Percentiles rank a stretch among this genome's conserved stretches.
Evolutionary conservation across 2,797 vertebrate species (phyloP).

Genomic region (Ceyx erithaca): DNA sequence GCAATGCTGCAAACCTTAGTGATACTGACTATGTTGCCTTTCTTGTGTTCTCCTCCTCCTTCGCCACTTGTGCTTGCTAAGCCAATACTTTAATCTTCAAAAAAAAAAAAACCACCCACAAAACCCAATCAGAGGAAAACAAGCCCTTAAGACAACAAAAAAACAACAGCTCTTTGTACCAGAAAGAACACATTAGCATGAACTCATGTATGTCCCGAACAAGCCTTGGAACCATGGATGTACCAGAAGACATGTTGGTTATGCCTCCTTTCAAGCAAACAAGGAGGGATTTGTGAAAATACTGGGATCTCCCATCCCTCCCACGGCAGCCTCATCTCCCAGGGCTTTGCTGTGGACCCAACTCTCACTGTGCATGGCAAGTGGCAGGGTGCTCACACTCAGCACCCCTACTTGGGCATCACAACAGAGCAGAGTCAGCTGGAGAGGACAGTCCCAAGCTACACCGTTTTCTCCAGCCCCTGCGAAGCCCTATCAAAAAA

Average conservation of each 20-base stretch:
- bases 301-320: fast-evolving
- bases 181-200: not conserved
- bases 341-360: not conserved
- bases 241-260: fast-evolving
- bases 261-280: not conserved
- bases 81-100: not conserved
- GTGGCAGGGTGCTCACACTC: not conserved
- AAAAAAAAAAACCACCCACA: too few species aligned
- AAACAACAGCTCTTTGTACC: not conserved
- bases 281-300: not conserved
- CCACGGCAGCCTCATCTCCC: not conserved
- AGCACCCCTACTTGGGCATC: fast-evolving
- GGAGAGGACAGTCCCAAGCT: not conserved
- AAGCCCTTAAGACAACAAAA: not conserved
- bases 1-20: fast-evolving
- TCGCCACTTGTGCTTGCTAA: not conserved
- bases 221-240: not conserved
- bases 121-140: not conserved
- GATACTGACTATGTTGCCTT: not conserved
- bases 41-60: not conserved
- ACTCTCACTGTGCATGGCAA: fast-evolving
- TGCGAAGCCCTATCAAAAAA: not conserved
- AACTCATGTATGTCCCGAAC: not conserved
- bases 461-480: fast-evolving
- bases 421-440: fast-evolving